Base-by-base conservation (phyloP, 2,888 invertebrate genomes). In the Elegia similella region DNA sequence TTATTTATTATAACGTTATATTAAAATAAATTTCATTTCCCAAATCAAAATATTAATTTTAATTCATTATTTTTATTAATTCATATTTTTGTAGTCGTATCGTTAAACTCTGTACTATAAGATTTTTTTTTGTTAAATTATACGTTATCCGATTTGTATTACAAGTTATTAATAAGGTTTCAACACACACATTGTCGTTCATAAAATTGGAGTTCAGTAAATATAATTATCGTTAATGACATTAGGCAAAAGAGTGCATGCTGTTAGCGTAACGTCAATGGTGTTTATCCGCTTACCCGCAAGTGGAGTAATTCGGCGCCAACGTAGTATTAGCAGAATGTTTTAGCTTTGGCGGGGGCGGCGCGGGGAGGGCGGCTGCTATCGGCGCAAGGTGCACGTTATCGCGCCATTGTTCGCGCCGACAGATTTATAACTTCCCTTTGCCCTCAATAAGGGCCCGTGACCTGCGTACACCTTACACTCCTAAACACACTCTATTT, bases 401-500 rank as follows among this genome's bases (percentile, higher is more conserved):
- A 91, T 90, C 90, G 89, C 82, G 70, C 86, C 82, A 91, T 91
- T 90, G 90, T 90, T 89, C 85, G 80, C 85, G 81, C 80, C 86
- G 86, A 88, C 87, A 90, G 90, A 89, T 91, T 91, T 91, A 92
- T 87, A 85, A 85, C 89, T 91, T 92, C 92, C 92, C 86, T 86
- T 89, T 88, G 91, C 80, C 90, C 92, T 86, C 84, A 88, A 91
- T 90, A 89, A 90, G 90, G 91, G 88, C 86, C 84, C 85, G 82
- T 83, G 88, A 90, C 86, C 88, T 80, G 81, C 61, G 69, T 67
- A 68, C 75, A 75, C 80, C 76, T 79, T 73, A 73, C 65, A 72
- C 70, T 80, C 71, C 75, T 76, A 74, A 77, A 76, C 75, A 63
- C 63, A 67, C 56, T 63, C 59, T 46, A 65, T 52, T 52, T 50